phyloP scores from a whole-genome alignment of 2,113 vertebrate species.

The Antechinus flavipes region DNA sequence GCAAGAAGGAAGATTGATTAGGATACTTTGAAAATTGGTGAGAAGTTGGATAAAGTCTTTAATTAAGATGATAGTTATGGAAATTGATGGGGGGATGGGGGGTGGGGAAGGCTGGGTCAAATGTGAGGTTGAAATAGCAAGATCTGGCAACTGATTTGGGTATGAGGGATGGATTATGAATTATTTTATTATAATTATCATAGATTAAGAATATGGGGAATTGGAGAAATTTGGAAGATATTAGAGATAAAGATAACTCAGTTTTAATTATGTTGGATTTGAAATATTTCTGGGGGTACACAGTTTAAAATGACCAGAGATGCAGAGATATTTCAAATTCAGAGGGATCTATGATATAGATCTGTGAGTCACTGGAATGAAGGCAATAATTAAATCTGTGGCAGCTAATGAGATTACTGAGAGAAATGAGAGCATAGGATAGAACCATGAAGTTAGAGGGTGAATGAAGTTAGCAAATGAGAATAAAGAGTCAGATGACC shows the following conservation, averaged over 20 bases:
- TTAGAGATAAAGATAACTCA: neutral
- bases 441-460: neutral
- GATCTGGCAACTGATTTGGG: no score
- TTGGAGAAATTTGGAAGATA: neutral
- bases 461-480: neutral
- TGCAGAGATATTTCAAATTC: neutral
- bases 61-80: no score
- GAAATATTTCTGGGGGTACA: neutral
- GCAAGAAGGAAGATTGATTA: neutral
- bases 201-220: no score
- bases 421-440: neutral
- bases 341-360: neutral
- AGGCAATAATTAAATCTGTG: neutral
- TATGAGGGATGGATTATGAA: no score
- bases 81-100: no score
- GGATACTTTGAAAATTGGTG: neutral
- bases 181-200: no score
- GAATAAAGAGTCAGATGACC: neutral
- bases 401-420: neutral
- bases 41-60: conserved; percentile 14
- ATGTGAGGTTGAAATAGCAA: no score
- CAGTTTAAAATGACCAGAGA: neutral
- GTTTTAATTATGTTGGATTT: no score
- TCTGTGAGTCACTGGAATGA: neutral
- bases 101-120: no score